Percentiles rank a stretch among this genome's conserved stretches.
Conservation (phyloP, 2,797 vertebrate genomes). For the Labroides dimidiatus region DNA sequence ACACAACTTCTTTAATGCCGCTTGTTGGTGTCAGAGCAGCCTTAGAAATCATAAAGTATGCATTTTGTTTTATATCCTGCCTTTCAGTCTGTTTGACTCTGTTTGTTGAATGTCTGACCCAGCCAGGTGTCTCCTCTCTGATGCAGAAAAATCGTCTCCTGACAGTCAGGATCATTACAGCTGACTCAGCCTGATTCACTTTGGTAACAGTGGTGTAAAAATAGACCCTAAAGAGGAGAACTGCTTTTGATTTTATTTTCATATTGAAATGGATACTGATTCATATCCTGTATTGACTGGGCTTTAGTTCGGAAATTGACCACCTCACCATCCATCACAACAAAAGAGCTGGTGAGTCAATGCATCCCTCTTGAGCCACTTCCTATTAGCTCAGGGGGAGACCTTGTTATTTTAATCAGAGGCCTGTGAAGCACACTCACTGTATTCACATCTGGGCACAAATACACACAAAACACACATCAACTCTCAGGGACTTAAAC, state of each 20-base stretch:
- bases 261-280: conserved; percentile 68
- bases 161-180: conserved; percentile 24
- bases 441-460: conserved; percentile 25
- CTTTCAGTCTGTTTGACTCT: not conserved
- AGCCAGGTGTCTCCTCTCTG: not conserved
- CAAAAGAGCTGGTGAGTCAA: conserved; percentile 71
- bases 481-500: not conserved
- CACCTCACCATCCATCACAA: conserved; percentile 64
- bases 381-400: conserved; percentile 63
- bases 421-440: conserved; percentile 36
- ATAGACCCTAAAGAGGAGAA: conserved; percentile 40
- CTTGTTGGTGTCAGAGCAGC: too few relatives aligned
- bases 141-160: not conserved
- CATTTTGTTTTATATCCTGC: too few relatives aligned
- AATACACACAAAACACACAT: conserved; percentile 18
- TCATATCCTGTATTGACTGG: conserved; percentile 73
- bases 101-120: not conserved
- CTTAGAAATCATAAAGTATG: too few relatives aligned
- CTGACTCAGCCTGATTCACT: conserved; percentile 58
- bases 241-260: conserved; percentile 47
- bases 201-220: conserved; percentile 45
- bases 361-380: conserved; percentile 61
- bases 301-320: conserved; percentile 55
- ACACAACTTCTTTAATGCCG: too few relatives aligned
- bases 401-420: conserved; percentile 60